Evolutionary conservation across 30 jellyfish, hydroid and myxozoan genomes (phyloP).

Genomic region (Chironex yamaguchii): DNA sequence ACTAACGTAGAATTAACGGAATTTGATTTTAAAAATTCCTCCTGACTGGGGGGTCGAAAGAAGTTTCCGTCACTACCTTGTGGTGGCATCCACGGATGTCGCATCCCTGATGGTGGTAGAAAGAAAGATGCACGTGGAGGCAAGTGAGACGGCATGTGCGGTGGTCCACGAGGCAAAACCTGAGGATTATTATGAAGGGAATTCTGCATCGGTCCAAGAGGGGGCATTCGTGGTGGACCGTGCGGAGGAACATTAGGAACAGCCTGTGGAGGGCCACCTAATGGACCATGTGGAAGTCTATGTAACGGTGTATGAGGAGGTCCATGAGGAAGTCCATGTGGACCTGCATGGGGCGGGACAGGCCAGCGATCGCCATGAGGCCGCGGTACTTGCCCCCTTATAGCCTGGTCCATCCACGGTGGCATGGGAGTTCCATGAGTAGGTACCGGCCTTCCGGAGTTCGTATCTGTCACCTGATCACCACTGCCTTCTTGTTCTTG

Average conservation of each 20-base stretch:
- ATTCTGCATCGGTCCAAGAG: background rate
- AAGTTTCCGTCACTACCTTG: background rate
- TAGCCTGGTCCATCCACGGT: background rate
- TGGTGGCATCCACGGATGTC: conserved; percentile 27
- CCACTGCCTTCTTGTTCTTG: background rate
- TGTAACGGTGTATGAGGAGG: background rate
- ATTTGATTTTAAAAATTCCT: background rate
- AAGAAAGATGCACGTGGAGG: background rate
- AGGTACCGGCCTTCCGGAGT: background rate
- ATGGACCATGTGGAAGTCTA: background rate
- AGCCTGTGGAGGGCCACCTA: background rate
- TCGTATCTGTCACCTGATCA: background rate
- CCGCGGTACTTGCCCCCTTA: background rate
- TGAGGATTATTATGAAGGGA: conserved; percentile 16
- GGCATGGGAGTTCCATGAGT: background rate
- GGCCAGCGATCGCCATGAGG: conserved; percentile 10
- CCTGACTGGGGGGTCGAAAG: conserved; percentile 6
- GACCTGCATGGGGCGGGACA: background rate
- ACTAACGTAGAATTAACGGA: background rate
- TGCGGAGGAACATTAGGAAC: background rate
- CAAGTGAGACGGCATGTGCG: background rate
- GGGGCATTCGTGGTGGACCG: background rate
- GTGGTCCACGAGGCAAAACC: conserved; percentile 16
- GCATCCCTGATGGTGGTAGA: background rate
- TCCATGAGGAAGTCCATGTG: background rate